phyloP scores from a whole-genome alignment of 2,888 invertebrate species.

The Masnerella sp. region DNA sequence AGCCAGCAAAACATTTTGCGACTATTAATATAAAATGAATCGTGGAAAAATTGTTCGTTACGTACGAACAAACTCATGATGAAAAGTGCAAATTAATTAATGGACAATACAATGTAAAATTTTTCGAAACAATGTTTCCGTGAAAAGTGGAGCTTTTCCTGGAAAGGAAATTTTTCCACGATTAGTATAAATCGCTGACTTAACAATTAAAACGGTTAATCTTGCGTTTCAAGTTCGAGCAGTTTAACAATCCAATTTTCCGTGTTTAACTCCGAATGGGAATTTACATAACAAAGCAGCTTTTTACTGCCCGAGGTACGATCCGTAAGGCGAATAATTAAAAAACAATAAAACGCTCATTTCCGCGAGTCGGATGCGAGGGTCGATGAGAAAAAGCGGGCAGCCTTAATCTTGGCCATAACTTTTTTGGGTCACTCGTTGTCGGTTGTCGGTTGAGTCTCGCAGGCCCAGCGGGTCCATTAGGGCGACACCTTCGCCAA shows the following conservation, averaged over 20 bases:
- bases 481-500: conserved; percentile 21
- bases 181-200: not conserved
- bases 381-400: not conserved
- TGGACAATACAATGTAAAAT: too few species aligned
- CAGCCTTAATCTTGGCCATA: not conserved
- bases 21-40: too few species aligned
- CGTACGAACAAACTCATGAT: too few species aligned
- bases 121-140: too few species aligned
- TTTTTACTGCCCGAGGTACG: not conserved
- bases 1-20: too few species aligned
- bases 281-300: not conserved
- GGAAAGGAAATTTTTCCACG: too few species aligned
- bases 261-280: not conserved
- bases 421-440: conserved; percentile 7
- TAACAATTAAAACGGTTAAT: not conserved
- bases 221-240: not conserved
- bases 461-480: conserved; percentile 23
- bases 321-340: not conserved
- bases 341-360: not conserved
- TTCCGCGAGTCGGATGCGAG: not conserved
- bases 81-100: too few species aligned
- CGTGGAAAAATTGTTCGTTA: too few species aligned
- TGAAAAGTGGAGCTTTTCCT: too few species aligned
- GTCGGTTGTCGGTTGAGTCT: not conserved
- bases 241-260: not conserved